A percentile compares a stretch with the other conserved stretches of the same genome.
Evolutionary conservation across 1,140 invertebrate genomes (phyloP).

Genomic region (Drosophila kepulauana): DNA sequence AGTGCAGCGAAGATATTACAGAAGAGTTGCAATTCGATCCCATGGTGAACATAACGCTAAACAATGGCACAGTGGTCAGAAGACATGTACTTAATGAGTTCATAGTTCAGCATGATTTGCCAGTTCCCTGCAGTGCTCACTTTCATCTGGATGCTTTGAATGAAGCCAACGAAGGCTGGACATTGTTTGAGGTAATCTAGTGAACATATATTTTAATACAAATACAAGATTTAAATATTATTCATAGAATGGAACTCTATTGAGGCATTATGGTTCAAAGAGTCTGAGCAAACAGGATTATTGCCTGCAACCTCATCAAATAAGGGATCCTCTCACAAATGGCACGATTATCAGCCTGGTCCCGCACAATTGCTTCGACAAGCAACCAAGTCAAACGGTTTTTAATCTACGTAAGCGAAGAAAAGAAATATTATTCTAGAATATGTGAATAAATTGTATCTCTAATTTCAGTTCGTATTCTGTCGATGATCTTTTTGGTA

Average conservation of each 20-base stretch:
- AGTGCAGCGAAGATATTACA: slow-evolving; percentile 24
- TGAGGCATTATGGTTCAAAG: slow-evolving; percentile 4
- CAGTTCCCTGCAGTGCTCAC: slow-evolving; percentile 47
- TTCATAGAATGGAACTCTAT: slow-evolving; percentile 56
- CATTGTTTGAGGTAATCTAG: slow-evolving; percentile 61
- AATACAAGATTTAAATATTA: neutral
- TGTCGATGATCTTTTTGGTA: slow-evolving; percentile 89
- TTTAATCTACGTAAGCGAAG: slow-evolving; percentile 16
- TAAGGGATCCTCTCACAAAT: neutral
- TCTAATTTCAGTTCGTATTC: slow-evolving; percentile 86
- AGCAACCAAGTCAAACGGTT: neutral
- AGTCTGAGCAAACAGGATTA: slow-evolving; percentile 55
- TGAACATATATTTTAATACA: neutral
- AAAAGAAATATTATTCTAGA: neutral
- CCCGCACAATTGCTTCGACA: slow-evolving; percentile 46
- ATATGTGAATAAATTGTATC: neutral
- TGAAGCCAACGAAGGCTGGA: slow-evolving; percentile 42
- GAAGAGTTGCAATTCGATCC: slow-evolving; percentile 39
- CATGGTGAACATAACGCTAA: slow-evolving; percentile 51
- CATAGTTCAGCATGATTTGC: slow-evolving; percentile 53
- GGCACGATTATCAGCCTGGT: neutral
- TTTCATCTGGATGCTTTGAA: slow-evolving; percentile 39
- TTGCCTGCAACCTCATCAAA: slow-evolving; percentile 54
- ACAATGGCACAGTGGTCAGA: slow-evolving; percentile 24
- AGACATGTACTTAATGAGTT: slow-evolving; percentile 60